Evolutionary conservation across 2,113 vertebrate species (phyloP).

Genomic region (Shinisaurus crocodilurus): DNA sequence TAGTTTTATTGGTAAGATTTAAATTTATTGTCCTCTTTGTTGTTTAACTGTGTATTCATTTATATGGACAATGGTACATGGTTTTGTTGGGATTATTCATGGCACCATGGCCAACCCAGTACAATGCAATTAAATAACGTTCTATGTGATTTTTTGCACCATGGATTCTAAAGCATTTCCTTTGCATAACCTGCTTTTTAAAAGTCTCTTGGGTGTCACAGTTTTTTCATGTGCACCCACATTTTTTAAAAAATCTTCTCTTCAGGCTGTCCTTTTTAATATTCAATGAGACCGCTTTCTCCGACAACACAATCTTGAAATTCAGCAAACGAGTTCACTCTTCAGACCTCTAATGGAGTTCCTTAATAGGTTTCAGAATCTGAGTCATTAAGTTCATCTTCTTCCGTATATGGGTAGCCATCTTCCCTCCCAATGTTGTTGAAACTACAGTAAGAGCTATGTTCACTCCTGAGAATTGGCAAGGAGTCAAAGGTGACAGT

Average conservation of each 20-base stretch:
- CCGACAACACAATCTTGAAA: slow-evolving; percentile 66
- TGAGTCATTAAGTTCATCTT: slow-evolving; percentile 96
- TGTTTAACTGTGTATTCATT: slow-evolving; percentile 69
- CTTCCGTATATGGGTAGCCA: slow-evolving; percentile 86
- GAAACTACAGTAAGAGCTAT: slow-evolving; percentile 94
- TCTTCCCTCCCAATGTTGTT: slow-evolving; percentile 93
- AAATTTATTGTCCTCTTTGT: slow-evolving; percentile 71
- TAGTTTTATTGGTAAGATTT: slow-evolving; percentile 73
- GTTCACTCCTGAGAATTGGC: slow-evolving; percentile 88
- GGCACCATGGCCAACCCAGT: slow-evolving; percentile 75
- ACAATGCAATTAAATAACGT: slow-evolving; percentile 73
- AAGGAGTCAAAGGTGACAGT: slow-evolving; percentile 93
- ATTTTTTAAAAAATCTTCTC: slow-evolving; percentile 62
- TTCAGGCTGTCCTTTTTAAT: slow-evolving; percentile 58
- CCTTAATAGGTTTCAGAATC: slow-evolving; percentile 98
- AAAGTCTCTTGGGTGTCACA: slow-evolving; percentile 69
- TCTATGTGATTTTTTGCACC: slow-evolving; percentile 58
- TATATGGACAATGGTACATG: slow-evolving; percentile 70
- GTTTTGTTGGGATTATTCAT: slow-evolving; percentile 70
- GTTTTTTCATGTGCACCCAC: slow-evolving; percentile 55
- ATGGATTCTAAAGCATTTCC: slow-evolving; percentile 72
- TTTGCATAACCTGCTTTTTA: slow-evolving; percentile 79
- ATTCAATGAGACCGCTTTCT: slow-evolving; percentile 57
- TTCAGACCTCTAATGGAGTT: slow-evolving; percentile 42
- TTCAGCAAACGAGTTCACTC: slow-evolving; percentile 47